These are phyloP conservation scores for Aphaenogaster floridana DNA, from an alignment of 1,140 invertebrate genomes.

Conservation along the genomic window DNA sequence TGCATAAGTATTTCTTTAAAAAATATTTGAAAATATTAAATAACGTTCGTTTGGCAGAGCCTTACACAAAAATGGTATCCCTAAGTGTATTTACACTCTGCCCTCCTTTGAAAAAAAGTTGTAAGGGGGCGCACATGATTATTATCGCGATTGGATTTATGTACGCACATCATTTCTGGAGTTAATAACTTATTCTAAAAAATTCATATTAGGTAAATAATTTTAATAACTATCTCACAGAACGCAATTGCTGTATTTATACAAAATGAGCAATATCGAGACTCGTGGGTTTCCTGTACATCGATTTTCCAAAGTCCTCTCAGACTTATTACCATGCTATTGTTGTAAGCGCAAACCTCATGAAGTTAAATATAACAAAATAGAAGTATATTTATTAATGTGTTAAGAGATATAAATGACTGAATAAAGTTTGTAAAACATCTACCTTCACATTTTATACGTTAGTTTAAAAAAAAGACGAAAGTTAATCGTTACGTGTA, in stretches of 20 bases:
- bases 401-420: neutral
- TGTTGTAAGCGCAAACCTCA: neutral
- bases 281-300: neutral
- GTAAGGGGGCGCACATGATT: no score
- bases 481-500: neutral
- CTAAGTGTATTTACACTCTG: no score
- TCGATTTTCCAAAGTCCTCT: neutral
- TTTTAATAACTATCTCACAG: slow-evolving; percentile 9
- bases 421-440: neutral
- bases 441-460: neutral
- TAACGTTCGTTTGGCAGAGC: no score
- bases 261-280: neutral
- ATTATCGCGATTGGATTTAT: neutral
- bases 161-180: neutral
- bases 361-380: neutral
- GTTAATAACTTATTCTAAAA: neutral
- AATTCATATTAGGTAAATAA: neutral
- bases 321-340: neutral
- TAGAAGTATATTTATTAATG: neutral
- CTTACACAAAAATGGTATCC: no score
- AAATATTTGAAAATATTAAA: no score
- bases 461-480: neutral
- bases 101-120: no score
- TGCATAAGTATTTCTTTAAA: no score
- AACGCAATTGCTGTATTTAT: neutral